Evolutionary conservation across 2,888 invertebrate genomes (phyloP).

Genomic region (Lypha dubia): DNA sequence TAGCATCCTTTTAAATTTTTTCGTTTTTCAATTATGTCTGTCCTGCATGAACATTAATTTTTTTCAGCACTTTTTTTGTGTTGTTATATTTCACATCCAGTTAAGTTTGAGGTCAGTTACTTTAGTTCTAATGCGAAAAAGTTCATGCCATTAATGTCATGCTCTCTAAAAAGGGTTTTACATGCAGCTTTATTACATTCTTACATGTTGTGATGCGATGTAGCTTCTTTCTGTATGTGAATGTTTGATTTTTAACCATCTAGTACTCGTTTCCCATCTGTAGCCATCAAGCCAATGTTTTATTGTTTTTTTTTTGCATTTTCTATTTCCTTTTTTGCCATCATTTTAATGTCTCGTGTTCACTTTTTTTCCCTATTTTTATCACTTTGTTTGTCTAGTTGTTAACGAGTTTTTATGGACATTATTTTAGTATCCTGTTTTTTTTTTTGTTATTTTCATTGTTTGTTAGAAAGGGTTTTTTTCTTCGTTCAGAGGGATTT

Average conservation of each 20-base stretch:
- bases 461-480: not conserved
- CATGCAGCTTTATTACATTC: conserved; percentile 69
- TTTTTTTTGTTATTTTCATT: conserved; percentile 6
- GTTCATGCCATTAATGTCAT: conserved; percentile 70
- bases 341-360: conserved; percentile 44
- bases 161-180: conserved; percentile 70
- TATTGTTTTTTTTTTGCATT: not conserved
- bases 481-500: conserved; percentile 9
- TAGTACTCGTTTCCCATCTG: conserved; percentile 36
- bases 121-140: conserved; percentile 68
- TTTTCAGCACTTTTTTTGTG: not conserved
- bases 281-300: conserved; percentile 74
- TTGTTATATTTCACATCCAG: conserved; percentile 37
- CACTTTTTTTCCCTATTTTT: conserved; percentile 4
- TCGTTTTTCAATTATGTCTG: not conserved
- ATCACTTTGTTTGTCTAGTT: conserved; percentile 60
- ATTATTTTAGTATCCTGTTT: conserved; percentile 14
- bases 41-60: not conserved
- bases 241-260: conserved; percentile 39
- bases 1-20: conserved; percentile 9
- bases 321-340: conserved; percentile 25
- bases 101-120: conserved; percentile 65
- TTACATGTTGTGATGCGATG: conserved; percentile 62
- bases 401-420: conserved; percentile 66
- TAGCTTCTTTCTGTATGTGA: conserved; percentile 50